Evolutionary conservation across 2,888 invertebrate species (phyloP).

Genomic region (Euphydryas editha): DNA sequence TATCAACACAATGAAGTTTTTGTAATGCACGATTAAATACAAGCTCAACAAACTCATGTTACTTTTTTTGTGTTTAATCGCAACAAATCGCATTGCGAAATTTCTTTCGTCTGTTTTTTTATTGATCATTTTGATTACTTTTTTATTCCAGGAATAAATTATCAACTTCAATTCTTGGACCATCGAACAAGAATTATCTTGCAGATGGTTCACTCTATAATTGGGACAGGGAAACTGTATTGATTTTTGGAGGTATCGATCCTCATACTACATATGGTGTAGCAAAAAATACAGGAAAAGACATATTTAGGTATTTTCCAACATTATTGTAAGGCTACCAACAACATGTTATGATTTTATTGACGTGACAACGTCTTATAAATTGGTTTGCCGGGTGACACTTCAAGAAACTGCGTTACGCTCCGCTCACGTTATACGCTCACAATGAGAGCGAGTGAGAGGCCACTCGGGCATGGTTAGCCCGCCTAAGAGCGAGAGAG

Average conservation of each 20-base stretch:
- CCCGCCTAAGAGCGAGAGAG: no score
- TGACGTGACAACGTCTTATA: no score
- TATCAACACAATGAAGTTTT: neutral
- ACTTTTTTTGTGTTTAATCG: neutral
- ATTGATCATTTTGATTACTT: neutral
- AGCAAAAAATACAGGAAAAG: slow-evolving; percentile 84
- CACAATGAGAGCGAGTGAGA: no score
- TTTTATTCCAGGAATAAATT: slow-evolving; percentile 66
- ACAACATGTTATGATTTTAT: no score
- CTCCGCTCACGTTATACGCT: no score
- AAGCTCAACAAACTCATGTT: neutral
- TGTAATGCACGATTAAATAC: neutral
- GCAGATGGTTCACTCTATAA: slow-evolving; percentile 81
- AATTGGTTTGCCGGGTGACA: no score
- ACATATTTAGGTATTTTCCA: slow-evolving; percentile 75
- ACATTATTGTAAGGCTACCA: neutral
- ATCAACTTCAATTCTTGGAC: slow-evolving; percentile 72
- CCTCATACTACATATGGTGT: slow-evolving; percentile 83
- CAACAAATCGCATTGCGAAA: no score
- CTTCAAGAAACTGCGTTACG: no score
- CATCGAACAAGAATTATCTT: slow-evolving; percentile 76
- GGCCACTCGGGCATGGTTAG: no score
- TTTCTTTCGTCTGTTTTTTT: neutral
- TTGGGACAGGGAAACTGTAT: slow-evolving; percentile 84
- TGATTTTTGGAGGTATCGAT: slow-evolving; percentile 88